These are phyloP conservation scores for Astreopora myriophthalma DNA, from an alignment of 64 coral and sea anemone genomes.

Conservation along the genomic window DNA sequence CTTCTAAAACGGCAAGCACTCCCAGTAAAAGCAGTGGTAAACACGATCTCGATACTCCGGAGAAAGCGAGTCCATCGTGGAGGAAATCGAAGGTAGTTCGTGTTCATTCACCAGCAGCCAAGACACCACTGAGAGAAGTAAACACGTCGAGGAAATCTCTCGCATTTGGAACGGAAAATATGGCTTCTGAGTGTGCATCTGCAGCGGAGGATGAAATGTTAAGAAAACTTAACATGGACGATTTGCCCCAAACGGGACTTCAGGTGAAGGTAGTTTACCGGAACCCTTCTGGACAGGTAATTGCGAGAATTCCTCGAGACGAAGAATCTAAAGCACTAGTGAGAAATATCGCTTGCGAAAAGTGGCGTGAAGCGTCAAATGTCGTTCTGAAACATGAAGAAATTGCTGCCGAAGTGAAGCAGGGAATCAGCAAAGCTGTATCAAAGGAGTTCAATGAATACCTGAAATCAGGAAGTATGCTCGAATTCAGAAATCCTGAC, in stretches of 20 bases:
- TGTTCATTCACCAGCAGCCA: conserved; percentile 3
- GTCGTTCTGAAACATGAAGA: conserved; percentile 27
- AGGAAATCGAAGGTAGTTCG: neutral
- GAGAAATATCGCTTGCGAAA: neutral
- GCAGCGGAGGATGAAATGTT: conserved; percentile 26
- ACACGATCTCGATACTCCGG: neutral
- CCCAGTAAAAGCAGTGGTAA: conserved; percentile 1
- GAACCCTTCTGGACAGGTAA: conserved; percentile 19
- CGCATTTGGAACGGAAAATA: neutral
- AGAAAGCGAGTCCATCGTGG: conserved; percentile 1
- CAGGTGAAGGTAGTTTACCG: conserved; percentile 26
- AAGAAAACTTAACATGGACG: conserved; percentile 22
- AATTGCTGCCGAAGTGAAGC: neutral
- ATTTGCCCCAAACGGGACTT: conserved; percentile 34
- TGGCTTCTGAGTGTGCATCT: neutral
- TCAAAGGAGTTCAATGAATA: conserved; percentile 9
- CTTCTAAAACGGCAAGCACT: neutral
- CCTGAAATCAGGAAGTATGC: conserved; percentile 4
- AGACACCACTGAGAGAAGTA: neutral
- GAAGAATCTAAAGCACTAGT: conserved; percentile 3
- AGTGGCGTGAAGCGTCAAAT: conserved; percentile 20
- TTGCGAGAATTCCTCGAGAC: conserved; percentile 33
- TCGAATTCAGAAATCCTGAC: neutral
- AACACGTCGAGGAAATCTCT: neutral
- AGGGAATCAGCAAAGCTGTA: neutral